These are phyloP conservation scores for Bufo gargarizans DNA, from an alignment of 2,113 vertebrate species.

Conservation along the genomic window DNA sequence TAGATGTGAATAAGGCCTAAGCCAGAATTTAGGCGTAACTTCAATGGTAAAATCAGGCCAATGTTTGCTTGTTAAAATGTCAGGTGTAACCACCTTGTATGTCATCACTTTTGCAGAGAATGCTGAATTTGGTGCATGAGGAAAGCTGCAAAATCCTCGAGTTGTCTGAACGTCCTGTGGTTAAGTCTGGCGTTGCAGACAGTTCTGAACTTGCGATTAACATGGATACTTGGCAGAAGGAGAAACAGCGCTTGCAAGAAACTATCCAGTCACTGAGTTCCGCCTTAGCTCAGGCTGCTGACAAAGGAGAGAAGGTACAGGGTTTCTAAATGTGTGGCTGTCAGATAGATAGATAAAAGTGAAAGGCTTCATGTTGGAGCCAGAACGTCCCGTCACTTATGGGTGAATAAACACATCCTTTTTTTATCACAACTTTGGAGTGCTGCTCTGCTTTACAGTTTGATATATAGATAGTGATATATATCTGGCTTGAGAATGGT, in stretches of 20 bases:
- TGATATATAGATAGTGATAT: no score
- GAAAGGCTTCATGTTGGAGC: no score
- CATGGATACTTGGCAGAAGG: constrained; percentile 73
- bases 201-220: constrained; percentile 58
- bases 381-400: no score
- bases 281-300: constrained; percentile 76
- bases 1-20: no score
- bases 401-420: no score
- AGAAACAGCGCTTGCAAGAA: constrained; percentile 79
- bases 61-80: not conserved
- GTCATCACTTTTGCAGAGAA: constrained; percentile 66
- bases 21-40: no score
- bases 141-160: constrained; percentile 88
- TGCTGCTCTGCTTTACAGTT: no score
- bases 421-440: no score
- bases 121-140: constrained; percentile 87
- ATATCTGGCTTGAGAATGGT: no score
- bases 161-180: constrained; percentile 76
- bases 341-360: no score
- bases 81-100: not conserved
- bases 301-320: constrained; percentile 76
- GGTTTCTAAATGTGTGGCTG: not conserved
- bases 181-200: constrained; percentile 56
- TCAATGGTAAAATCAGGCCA: no score
- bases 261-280: constrained; percentile 80